These are phyloP conservation scores for Ammospiza caudacuta DNA, from an alignment of 2,113 vertebrate species.

Conservation along the genomic window DNA sequence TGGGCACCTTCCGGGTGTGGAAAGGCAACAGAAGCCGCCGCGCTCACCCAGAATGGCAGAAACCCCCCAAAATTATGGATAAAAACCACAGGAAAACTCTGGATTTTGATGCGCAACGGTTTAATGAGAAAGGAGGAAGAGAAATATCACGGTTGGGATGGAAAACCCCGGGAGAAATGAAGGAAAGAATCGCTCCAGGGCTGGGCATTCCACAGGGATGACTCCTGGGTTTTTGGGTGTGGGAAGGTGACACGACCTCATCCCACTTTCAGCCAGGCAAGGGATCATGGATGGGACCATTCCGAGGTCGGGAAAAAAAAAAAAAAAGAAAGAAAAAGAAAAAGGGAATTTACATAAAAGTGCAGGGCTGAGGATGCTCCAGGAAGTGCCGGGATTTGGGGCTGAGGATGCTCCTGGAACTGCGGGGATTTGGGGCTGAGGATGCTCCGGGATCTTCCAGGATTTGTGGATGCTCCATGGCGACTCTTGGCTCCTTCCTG, in stretches of 20 bases:
- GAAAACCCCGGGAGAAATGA: background rate
- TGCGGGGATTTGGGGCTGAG: background rate
- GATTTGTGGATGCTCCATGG: fast-evolving
- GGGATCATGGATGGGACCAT: background rate
- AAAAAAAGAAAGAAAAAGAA: background rate
- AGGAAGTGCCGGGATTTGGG: fast-evolving
- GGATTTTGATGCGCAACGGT: background rate
- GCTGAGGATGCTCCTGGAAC: background rate
- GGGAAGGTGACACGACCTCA: background rate
- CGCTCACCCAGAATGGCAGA: background rate
- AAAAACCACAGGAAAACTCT: background rate
- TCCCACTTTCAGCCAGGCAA: background rate
- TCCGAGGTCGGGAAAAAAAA: fast-evolving
- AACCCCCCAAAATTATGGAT: no score
- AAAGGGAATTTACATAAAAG: background rate
- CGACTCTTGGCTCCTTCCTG: background rate
- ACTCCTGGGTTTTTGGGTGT: background rate
- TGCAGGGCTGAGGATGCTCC: fast-evolving
- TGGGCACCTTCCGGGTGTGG: background rate
- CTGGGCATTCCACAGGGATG: background rate
- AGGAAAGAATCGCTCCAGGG: background rate
- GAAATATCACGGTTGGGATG: background rate
- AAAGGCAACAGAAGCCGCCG: fast-evolving
- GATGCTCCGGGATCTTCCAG: fast-evolving
- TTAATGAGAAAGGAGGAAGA: background rate